phyloP scores from a whole-genome alignment of 2,888 invertebrate genomes.

The Nebria brevicollis region DNA sequence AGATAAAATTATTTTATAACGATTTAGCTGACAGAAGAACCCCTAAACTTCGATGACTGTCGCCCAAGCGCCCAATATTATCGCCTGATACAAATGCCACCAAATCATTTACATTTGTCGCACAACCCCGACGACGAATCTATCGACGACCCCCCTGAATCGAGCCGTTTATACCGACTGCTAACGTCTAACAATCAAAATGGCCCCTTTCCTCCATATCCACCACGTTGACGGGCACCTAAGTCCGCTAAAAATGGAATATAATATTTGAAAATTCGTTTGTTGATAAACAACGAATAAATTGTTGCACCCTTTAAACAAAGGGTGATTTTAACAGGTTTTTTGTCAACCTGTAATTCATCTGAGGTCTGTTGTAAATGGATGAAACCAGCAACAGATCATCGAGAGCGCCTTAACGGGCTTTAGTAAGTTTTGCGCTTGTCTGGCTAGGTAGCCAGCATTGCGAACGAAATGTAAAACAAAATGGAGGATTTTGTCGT shows the following conservation, averaged over 20 bases:
- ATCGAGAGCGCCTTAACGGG: background rate
- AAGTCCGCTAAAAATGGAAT: background rate
- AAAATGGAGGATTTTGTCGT: slow-evolving; percentile 27
- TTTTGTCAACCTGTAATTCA: slow-evolving; percentile 9
- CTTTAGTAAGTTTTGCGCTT: background rate
- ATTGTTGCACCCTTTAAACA: slow-evolving; percentile 37
- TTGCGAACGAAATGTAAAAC: background rate
- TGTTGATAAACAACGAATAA: slow-evolving; percentile 9
- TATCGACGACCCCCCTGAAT: slow-evolving; percentile 37
- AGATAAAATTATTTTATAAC: no score
- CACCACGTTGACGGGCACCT: slow-evolving; percentile 32
- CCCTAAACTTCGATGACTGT: slow-evolving; percentile 36
- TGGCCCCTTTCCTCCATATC: slow-evolving; percentile 34
- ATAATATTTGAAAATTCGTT: slow-evolving; percentile 10
- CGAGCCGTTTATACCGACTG: slow-evolving; percentile 36
- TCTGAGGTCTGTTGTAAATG: slow-evolving; percentile 16
- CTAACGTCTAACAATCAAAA: slow-evolving; percentile 29
- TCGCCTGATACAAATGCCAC: slow-evolving; percentile 41
- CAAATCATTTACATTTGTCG: slow-evolving; percentile 15
- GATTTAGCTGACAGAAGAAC: slow-evolving; percentile 27
- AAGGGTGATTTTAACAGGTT: slow-evolving; percentile 24
- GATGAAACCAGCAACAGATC: slow-evolving; percentile 37
- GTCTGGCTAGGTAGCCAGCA: background rate
- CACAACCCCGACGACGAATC: slow-evolving; percentile 24
- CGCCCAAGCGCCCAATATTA: slow-evolving; percentile 40